These are phyloP conservation scores for Philopedon plagiatum DNA, from an alignment of 2,888 invertebrate species.

Conservation along the genomic window DNA sequence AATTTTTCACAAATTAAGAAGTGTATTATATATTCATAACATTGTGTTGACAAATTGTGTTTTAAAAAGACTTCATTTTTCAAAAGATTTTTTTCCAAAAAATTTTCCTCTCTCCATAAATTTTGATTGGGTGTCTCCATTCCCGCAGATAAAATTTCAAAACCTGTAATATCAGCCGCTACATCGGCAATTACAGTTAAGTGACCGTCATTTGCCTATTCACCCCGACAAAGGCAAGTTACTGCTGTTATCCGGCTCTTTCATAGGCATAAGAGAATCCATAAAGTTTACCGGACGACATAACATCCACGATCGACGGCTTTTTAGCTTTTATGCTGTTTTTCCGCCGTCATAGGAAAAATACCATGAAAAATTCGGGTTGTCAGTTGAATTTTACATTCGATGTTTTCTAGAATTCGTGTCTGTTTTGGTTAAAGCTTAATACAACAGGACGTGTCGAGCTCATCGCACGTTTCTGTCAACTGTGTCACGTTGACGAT, in stretches of 20 bases:
- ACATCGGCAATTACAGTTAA: neutral
- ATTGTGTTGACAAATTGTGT: no score
- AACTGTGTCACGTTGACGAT: no score
- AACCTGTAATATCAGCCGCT: neutral
- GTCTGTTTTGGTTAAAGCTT: neutral
- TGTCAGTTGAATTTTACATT: neutral
- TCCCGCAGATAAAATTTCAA: neutral
- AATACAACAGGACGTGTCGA: neutral
- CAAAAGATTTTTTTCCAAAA: no score
- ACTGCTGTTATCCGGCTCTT: slow-evolving; percentile 4
- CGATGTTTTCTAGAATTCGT: neutral
- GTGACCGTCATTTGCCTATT: neutral
- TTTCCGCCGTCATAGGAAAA: neutral
- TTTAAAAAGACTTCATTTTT: no score
- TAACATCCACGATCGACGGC: slow-evolving; percentile 3
- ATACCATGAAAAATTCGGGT: neutral
- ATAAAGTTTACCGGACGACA: slow-evolving; percentile 3
- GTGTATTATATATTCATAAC: no score
- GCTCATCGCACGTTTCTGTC: no score
- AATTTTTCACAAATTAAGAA: no score
- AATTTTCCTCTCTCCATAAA: no score
- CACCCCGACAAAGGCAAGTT: neutral
- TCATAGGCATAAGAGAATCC: slow-evolving; percentile 5
- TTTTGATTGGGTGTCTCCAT: no score
- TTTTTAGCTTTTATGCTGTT: slow-evolving; percentile 8